phyloP scores from a whole-genome alignment of 2,797 vertebrate species.

The Channallabes apus region DNA sequence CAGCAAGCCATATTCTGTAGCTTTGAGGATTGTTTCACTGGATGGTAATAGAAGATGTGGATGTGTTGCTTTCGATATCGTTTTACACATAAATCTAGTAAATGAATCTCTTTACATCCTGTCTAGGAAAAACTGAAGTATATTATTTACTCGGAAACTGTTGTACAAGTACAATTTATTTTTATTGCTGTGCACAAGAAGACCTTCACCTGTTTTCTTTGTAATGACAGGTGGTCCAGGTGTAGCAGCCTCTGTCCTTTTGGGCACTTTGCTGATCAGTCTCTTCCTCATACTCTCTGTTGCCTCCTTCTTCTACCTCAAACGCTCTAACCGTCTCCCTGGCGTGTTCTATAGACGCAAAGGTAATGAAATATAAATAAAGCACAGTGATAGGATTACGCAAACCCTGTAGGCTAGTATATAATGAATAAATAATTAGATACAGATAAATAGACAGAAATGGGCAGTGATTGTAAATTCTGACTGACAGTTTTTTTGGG shows the following conservation, averaged over 20 bases:
- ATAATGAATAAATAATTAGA: background rate
- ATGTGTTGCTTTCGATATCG: background rate
- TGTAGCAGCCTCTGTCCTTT: conserved; percentile 87
- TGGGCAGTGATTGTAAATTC: background rate
- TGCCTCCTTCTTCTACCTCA: conserved; percentile 97
- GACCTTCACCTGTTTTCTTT: conserved; percentile 27
- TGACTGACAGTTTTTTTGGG: background rate
- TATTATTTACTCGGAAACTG: background rate
- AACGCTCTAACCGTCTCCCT: conserved; percentile 88
- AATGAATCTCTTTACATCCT: background rate
- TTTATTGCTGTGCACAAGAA: background rate
- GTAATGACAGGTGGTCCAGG: conserved; percentile 81
- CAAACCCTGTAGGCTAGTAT: background rate
- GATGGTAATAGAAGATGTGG: background rate
- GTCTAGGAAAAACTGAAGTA: background rate
- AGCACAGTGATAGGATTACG: background rate
- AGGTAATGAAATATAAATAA: conserved; percentile 68
- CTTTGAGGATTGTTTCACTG: background rate
- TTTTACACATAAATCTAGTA: background rate
- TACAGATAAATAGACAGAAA: background rate
- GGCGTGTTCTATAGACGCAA: conserved; percentile 86
- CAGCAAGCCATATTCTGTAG: background rate
- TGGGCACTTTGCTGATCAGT: conserved; percentile 90
- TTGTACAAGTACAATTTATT: background rate
- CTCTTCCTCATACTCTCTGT: conserved; percentile 90